Percentiles rank a stretch among this genome's conserved stretches.
Conservation (phyloP, 2,888 invertebrate species). For the Drosophila kokeensis region DNA sequence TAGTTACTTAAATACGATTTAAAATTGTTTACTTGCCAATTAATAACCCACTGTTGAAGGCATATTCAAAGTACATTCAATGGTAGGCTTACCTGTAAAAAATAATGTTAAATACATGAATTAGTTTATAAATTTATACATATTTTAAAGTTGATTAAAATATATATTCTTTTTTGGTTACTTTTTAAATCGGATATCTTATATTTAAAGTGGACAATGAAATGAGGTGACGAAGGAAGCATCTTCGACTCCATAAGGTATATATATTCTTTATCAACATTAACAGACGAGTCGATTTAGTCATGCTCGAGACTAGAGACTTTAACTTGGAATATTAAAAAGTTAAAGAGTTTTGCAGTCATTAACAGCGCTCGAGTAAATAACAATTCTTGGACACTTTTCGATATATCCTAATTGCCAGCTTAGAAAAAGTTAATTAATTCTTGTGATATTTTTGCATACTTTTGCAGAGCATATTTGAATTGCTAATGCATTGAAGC, state of each 20-base stretch:
- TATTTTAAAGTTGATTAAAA: not conserved
- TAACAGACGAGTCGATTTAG: not conserved
- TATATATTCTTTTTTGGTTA: not conserved
- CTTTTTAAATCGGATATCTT: not conserved
- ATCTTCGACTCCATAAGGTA: not conserved
- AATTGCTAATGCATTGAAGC: too few species aligned
- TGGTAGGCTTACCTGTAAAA: slow-evolving; percentile 46
- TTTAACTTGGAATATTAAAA: not conserved
- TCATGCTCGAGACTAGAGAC: not conserved
- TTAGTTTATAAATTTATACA: not conserved
- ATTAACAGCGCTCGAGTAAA: slow-evolving; percentile 73
- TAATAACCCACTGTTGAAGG: not conserved
- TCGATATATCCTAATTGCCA: slow-evolving; percentile 51
- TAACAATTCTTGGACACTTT: slow-evolving; percentile 30
- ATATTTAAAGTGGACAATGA: too few species aligned
- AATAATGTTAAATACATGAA: not conserved
- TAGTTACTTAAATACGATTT: not conserved
- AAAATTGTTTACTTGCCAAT: not conserved
- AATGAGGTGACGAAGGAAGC: not conserved
- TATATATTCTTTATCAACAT: not conserved
- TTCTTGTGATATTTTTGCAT: not conserved
- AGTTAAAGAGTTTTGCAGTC: slow-evolving; percentile 17
- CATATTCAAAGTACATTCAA: not conserved
- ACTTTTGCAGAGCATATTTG: not conserved
- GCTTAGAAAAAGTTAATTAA: not conserved